A percentile compares a stretch with the other conserved stretches of the same genome.
These are phyloP conservation scores for Petromus typicus DNA, from an alignment of 2,113 vertebrate species.

Conservation along the genomic window DNA sequence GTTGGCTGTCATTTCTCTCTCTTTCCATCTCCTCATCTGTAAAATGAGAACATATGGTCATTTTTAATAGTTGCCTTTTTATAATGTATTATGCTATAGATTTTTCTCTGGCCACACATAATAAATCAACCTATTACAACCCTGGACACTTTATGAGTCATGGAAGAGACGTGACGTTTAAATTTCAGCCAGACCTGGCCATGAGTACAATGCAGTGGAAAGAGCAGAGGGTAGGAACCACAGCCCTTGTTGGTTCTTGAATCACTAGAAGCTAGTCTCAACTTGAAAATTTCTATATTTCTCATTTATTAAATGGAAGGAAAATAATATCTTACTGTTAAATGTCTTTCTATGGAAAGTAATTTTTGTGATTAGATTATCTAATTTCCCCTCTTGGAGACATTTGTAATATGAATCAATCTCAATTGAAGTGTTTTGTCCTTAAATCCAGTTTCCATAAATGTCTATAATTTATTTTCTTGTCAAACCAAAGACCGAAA, in stretches of 20 bases:
- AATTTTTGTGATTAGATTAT: background rate
- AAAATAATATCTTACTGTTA: background rate
- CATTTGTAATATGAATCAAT: background rate
- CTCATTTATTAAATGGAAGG: background rate
- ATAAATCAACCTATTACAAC: constrained; percentile 57
- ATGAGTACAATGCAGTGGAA: background rate
- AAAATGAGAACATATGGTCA: constrained; percentile 59
- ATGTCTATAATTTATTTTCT: background rate
- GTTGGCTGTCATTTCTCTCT: constrained; percentile 17
- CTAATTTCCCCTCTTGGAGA: background rate
- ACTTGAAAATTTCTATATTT: background rate
- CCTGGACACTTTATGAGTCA: constrained; percentile 63
- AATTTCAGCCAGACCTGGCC: constrained; percentile 53
- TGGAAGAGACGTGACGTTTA: constrained; percentile 53
- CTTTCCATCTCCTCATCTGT: constrained; percentile 60
- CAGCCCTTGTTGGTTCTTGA: background rate
- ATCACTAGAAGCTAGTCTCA: background rate
- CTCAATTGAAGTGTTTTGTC: fast-evolving
- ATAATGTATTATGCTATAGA: constrained; percentile 59
- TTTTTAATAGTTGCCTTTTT: constrained; percentile 60
- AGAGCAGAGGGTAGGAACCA: background rate
- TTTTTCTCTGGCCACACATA: constrained; percentile 36
- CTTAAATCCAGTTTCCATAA: background rate
- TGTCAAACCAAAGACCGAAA: background rate
- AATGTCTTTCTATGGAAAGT: background rate